Evolutionary conservation across 2,888 invertebrate genomes (phyloP).

Genomic region (Drosophila atripex): DNA sequence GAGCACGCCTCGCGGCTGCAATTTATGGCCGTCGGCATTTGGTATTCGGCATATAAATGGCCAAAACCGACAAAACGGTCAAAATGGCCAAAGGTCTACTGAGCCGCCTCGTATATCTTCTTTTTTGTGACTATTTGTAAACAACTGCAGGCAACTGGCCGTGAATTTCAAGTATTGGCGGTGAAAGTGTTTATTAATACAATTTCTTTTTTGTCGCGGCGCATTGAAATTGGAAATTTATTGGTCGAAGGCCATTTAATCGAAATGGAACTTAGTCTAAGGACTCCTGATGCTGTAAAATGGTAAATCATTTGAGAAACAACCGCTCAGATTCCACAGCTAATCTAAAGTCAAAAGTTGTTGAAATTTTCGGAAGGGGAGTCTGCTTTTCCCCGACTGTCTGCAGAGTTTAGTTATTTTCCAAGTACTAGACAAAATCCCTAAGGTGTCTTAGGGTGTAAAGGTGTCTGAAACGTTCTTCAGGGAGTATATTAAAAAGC

Average conservation of each 20-base stretch:
- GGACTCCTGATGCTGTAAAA: constrained; percentile 4
- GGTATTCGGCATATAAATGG: constrained; percentile 63
- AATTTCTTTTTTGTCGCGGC: constrained; percentile 64
- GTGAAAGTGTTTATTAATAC: constrained; percentile 79
- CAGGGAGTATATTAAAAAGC: constrained; percentile 3
- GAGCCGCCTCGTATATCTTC: constrained; percentile 13
- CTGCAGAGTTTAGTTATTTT: constrained; percentile 36
- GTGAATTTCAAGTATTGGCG: constrained; percentile 69
- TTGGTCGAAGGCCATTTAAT: constrained; percentile 38
- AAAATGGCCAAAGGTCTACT: constrained; percentile 49
- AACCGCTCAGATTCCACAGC: constrained; percentile 20
- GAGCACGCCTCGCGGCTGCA: constrained; percentile 59
- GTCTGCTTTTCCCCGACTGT: neutral
- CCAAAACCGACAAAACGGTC: constrained; percentile 53
- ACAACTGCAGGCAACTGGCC: constrained; percentile 44
- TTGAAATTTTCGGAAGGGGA: constrained; percentile 1
- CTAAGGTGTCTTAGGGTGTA: neutral
- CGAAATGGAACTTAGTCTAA: neutral
- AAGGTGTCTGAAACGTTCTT: constrained; percentile 21
- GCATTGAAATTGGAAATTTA: constrained; percentile 48
- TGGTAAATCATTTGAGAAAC: constrained; percentile 38
- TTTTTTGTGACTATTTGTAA: constrained; percentile 49
- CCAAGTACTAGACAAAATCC: constrained; percentile 19
- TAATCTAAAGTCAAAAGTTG: constrained; percentile 20
- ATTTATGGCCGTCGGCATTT: constrained; percentile 62